Base-by-base conservation (phyloP, 2,888 invertebrate species). In the Thyatira batis region DNA sequence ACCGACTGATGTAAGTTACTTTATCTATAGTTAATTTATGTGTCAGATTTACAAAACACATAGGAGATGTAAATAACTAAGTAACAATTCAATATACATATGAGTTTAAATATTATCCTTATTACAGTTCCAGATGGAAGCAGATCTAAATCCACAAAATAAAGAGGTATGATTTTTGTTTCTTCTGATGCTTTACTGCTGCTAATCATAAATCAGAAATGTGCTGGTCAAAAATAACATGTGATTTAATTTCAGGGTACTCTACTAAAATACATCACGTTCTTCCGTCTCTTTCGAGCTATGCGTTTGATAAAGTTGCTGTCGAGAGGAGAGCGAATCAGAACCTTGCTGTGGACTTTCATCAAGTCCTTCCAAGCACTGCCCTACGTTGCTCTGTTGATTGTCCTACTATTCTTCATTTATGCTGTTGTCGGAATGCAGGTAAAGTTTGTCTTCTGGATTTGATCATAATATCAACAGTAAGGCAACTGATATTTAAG, bases 341-440 rank as follows among this genome's bases (percentile, higher is more conserved):
- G 99, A 54, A 99, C 99, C 0, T 92, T 99, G 49, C 93, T 99
- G 6, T 99, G 99, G 99, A 99, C 99, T 2, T 99, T 99, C 86
- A 98, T 99, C 76, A 99, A 99, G 92, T 99, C 99, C 4, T 99
- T 99, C 92, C 97, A 99, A 93, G 99, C 99, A 6, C 93, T 99
- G 82, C 99, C 99, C 1, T 99, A 99, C 84, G 99, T 99, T 61
- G 99, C 99, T 0, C 93, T 99, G 61, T 94, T 99, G 52, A 99
- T 99, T 77, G 98, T 99, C 11, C 95, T 99, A 93, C 93, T 99
- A 61, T 99, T 99, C 93, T 99, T 99, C 92, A 99, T 99, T 80
- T 99, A 99, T 85, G 99, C 99, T 69, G 99, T 99, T 5, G 99
- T 99, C 78, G 99, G 99, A 63, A 99, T 99, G 99, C 99, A 99